These are phyloP conservation scores for Plutella xylostella DNA, from an alignment of 2,888 invertebrate species.

Conservation along the genomic window DNA sequence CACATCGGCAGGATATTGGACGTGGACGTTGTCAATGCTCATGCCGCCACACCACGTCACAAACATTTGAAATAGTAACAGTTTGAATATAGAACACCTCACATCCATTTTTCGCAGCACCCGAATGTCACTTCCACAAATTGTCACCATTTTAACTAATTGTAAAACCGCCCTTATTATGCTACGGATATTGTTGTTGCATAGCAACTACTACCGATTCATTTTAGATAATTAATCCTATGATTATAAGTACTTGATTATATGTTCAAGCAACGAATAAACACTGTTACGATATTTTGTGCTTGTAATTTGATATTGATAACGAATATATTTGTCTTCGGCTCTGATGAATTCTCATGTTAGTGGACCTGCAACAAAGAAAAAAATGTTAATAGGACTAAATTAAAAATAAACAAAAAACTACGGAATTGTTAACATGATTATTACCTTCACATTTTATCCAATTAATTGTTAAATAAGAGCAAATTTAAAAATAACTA, in stretches of 20 bases:
- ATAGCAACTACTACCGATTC: slow-evolving; percentile 23
- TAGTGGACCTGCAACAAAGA: slow-evolving; percentile 52
- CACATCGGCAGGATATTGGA: slow-evolving; percentile 24
- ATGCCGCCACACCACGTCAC: slow-evolving; percentile 54
- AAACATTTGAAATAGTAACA: slow-evolving; percentile 54
- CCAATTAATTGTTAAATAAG: no score
- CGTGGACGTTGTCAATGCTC: slow-evolving; percentile 37
- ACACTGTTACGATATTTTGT: slow-evolving; percentile 35
- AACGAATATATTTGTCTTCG: slow-evolving; percentile 39
- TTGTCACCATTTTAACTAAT: slow-evolving; percentile 16
- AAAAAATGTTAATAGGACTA: slow-evolving; percentile 19
- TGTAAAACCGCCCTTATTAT: slow-evolving; percentile 7
- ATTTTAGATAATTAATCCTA: no score
- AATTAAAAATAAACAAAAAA: neutral
- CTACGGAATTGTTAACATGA: neutral
- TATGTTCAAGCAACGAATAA: slow-evolving; percentile 4
- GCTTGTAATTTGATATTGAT: slow-evolving; percentile 56
- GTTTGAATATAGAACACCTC: slow-evolving; percentile 54
- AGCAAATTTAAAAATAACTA: no score
- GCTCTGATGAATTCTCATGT: slow-evolving; percentile 48
- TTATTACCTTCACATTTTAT: no score
- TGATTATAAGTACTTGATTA: slow-evolving; percentile 6
- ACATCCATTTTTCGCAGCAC: slow-evolving; percentile 53
- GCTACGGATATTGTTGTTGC: slow-evolving; percentile 24
- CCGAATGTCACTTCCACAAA: slow-evolving; percentile 41